phyloP scores from a whole-genome alignment of 2,113 vertebrate species.

The Gambusia holbrooki region DNA sequence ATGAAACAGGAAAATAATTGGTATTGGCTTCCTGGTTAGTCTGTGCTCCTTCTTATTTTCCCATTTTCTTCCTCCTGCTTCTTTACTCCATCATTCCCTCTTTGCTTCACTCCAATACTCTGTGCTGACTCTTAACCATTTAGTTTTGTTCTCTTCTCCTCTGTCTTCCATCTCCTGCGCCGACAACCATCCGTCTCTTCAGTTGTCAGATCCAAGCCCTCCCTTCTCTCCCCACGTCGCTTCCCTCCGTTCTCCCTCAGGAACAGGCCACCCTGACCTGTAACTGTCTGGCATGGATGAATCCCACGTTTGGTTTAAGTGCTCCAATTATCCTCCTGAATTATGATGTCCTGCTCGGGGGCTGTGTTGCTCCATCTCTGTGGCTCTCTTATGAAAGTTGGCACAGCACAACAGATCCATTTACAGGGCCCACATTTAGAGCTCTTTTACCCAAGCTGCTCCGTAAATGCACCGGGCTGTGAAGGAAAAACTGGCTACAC shows the following conservation, averaged over 20 bases:
- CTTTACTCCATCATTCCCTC: background rate
- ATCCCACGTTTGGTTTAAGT: conserved; percentile 75
- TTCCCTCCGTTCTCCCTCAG: conserved; percentile 53
- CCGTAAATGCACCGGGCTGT: conserved; percentile 25
- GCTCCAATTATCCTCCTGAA: conserved; percentile 80
- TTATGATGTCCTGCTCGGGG: conserved; percentile 70
- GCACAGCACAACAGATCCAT: conserved; percentile 59
- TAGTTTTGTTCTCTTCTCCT: conserved; percentile 28
- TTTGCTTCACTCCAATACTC: conserved; percentile 21
- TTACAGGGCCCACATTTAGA: conserved; percentile 65
- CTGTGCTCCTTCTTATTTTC: conserved; percentile 32
- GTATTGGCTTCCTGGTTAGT: conserved; percentile 53
- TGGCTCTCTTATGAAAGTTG: conserved; percentile 64
- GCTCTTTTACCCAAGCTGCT: conserved; percentile 37
- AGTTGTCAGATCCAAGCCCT: conserved; percentile 37
- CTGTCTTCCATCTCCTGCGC: conserved; percentile 12
- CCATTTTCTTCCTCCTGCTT: conserved; percentile 4
- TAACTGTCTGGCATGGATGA: conserved; percentile 76
- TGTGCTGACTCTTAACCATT: conserved; percentile 1
- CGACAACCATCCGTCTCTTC: conserved; percentile 34
- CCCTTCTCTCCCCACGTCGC: conserved; percentile 47
- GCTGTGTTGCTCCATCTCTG: conserved; percentile 47
- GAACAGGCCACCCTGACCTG: conserved; percentile 73
- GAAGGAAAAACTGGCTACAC: conserved; percentile 3
- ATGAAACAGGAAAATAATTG: conserved; percentile 38